Evolutionary conservation across 2,113 vertebrate species (phyloP).

Genomic region (Microcebus griseorufus): DNA sequence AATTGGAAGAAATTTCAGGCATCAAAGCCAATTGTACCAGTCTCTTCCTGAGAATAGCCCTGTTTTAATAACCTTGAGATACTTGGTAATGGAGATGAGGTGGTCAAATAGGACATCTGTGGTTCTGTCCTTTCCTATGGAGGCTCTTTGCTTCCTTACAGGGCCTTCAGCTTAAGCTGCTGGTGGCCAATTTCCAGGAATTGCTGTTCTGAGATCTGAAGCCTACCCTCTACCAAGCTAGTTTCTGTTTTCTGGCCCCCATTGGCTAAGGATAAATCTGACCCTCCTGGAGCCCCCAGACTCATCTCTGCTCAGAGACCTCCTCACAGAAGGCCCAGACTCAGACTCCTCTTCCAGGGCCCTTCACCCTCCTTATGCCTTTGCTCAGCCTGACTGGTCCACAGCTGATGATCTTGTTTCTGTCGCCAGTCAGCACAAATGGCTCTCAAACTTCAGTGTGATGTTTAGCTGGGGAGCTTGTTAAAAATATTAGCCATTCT

Average conservation of each 20-base stretch:
- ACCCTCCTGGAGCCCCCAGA: not conserved
- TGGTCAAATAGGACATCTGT: not conserved
- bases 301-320: not conserved
- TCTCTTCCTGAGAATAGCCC: not conserved
- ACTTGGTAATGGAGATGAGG: not conserved
- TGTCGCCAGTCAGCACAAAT: not conserved
- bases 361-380: not conserved
- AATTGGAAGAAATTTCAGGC: conserved; percentile 2
- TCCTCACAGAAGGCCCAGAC: not conserved
- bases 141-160: not conserved
- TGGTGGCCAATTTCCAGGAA: not conserved
- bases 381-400: not conserved
- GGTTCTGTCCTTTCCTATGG: not conserved
- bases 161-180: not conserved
- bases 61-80: not conserved
- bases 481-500: not conserved
- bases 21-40: not conserved
- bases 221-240: not conserved
- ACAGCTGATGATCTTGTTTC: not conserved
- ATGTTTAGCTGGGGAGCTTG: not conserved
- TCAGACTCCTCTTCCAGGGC: not conserved
- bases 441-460: not conserved
- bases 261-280: not conserved
- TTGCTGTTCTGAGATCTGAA: not conserved
- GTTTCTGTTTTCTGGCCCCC: not conserved